Base-by-base conservation (phyloP, 2,113 vertebrate species). In the Ptilonorhynchus violaceus region DNA sequence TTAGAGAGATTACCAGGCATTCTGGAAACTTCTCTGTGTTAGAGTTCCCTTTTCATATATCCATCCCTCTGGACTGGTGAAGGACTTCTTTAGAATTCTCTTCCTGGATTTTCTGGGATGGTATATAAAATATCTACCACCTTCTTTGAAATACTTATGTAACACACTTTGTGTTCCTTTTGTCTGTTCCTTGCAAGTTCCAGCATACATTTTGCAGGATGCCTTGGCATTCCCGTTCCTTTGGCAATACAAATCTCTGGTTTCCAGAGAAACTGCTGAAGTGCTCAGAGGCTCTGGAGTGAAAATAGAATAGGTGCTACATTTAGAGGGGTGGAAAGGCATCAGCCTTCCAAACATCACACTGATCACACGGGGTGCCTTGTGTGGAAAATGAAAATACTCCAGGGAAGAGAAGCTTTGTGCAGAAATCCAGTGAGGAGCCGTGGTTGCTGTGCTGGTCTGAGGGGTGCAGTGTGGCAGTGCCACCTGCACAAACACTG, bases 181-280 rank as follows among this genome's bases (percentile, higher is more conserved):
- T 95, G 66, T 75, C 42, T 1, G 2, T n/a, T 70, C 66, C 66
- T 64, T 72, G 31, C 74, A 23, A 52, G 70, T 69, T 46, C 18
- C 66, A 69, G 83, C 30, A 16, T 23, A 21, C 23, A 11, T 66
- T 93, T 49, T 93, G 82, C 69, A 95, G 89, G 81, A 37, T 82
- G 81, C 82, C 55, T 92, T 90, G 93, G 82, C 25, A 20, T 80
- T 37, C 46, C 52, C 58, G 14, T 63, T 88, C 68, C 17, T 7
- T 60, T 92, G 66, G 89, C 84, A 89, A 15, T 35, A 59, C 27
- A 60, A 7, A 81, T 83, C 44, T 56, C 37, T 77, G 88, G 94
- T 96, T 95, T 96, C 94, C 93, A 94, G 93, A 96, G 96, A 90
- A 96, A 93, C 96, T 88, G 89, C 81, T 95, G 4, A 30, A 95